Percentiles rank a stretch among this genome's conserved stretches.
phyloP scores from a whole-genome alignment of 2,113 vertebrate species.

The Ivindomyrus marchei region DNA sequence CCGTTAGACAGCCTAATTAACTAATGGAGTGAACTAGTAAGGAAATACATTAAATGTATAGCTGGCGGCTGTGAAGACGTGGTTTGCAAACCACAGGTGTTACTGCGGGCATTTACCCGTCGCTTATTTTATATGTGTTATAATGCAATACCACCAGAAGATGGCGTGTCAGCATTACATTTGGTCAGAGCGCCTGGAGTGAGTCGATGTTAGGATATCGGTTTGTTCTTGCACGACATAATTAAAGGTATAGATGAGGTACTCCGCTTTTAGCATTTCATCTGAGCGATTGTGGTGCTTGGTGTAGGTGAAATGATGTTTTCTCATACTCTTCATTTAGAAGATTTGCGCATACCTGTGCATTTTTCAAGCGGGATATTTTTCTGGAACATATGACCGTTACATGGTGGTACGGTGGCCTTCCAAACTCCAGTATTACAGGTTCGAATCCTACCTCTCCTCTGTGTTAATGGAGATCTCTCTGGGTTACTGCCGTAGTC shows the following conservation, averaged over 20 bases:
- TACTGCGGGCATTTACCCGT: not conserved
- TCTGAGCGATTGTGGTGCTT: not conserved
- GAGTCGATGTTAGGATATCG: not conserved
- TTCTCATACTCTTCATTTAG: not conserved
- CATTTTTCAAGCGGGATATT: not conserved
- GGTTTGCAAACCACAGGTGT: not conserved
- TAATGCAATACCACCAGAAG: constrained; percentile 15
- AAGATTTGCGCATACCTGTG: not conserved
- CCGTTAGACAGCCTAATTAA: not conserved
- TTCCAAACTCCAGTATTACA: not conserved
- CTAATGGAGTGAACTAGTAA: not conserved
- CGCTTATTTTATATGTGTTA: not conserved
- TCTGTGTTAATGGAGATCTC: not conserved
- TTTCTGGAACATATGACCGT: not conserved
- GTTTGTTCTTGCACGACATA: not conserved
- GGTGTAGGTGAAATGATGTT: not conserved
- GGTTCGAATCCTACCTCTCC: not conserved
- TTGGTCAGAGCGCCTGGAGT: not conserved
- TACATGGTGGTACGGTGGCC: not conserved
- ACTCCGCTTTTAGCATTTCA: not conserved
- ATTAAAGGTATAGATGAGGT: not conserved
- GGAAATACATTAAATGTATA: not conserved
- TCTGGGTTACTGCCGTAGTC: not conserved
- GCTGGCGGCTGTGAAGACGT: not conserved
- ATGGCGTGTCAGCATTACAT: constrained; percentile 30